Base-by-base conservation (phyloP, 2,113 vertebrate genomes). In the Rana temporaria region DNA sequence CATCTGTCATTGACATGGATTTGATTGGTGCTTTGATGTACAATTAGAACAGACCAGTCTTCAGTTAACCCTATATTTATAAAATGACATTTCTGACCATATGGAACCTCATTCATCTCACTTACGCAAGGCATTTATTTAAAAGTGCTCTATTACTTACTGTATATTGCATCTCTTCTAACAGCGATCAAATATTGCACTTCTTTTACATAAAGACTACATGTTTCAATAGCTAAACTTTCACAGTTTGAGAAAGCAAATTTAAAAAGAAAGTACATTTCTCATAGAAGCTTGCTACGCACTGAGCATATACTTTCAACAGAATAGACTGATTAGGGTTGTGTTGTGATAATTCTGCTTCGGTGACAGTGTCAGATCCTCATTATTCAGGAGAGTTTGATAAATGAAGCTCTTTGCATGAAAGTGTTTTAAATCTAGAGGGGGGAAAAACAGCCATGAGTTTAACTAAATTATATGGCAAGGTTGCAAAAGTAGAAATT, bases 71-170 rank as follows among this genome's bases (percentile, higher is more conserved):
- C 30, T 38, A 60, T 75, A 42, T 62, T 75, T 22, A 75, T 60
- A 32, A 56, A 75, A 60, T 60, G 14, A 57, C 59, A 34, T 75
- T 62, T 73, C n/a, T 59, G 22, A 59, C 55, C 71, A 57, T 55
- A 38, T 74, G 55, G 26, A 74, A 74, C 55, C 71, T 74, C 71
- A 74, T 74, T 74, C 56, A 74, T 74, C 71, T 74, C 71, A 74
- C 71, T 74, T 74, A 74, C 71, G 34, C 55, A 60, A 59, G 26
- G 71, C 71, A 74, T 60, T 74, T 12, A 74, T 74, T 74, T 74
- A 59, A 38, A 59, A 38, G 53, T 38, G 55, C 55, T 74, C 56
- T 74, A n/a, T 74, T 60, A 74, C 71, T 74, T 74, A 74, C 71
- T 74, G 71, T 74, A 74, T 38, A 16, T 59, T 55, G 34, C 71